Evolutionary conservation across 2,113 vertebrate species (phyloP).

Genomic region (Leptobrachium leishanense): DNA sequence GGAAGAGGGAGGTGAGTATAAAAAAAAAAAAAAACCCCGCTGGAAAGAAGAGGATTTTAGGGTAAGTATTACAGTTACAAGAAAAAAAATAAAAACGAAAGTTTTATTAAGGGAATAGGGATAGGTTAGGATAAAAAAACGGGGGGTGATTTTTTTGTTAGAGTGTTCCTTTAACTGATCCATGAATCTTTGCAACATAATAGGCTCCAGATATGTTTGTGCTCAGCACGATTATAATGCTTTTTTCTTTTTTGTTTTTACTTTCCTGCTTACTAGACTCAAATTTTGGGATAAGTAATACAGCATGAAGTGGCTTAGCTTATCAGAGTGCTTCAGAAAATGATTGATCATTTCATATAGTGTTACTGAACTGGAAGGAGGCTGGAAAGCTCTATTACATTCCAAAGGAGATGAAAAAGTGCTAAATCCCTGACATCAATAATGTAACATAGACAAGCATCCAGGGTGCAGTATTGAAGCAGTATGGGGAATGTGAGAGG

Average conservation of each 20-base stretch:
- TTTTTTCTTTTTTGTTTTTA: background rate
- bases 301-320: slow-evolving; percentile 39
- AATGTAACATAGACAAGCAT: background rate
- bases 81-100: too few relatives aligned
- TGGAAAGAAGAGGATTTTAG: too few relatives aligned
- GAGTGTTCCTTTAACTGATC: too few relatives aligned
- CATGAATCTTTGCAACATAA: slow-evolving; percentile 13
- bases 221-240: slow-evolving; percentile 9
- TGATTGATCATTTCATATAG: slow-evolving; percentile 45
- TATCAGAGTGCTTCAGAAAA: slow-evolving; percentile 46
- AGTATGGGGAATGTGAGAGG: background rate
- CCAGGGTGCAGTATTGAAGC: slow-evolving; percentile 1
- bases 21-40: too few relatives aligned
- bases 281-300: background rate
- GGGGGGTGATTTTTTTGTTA: too few relatives aligned
- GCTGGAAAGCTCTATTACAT: background rate
- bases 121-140: too few relatives aligned
- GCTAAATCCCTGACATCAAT: slow-evolving; percentile 42
- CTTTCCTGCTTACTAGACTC: background rate
- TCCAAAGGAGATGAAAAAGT: slow-evolving; percentile 32
- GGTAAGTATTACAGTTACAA: too few relatives aligned
- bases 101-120: too few relatives aligned
- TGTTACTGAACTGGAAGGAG: slow-evolving; percentile 32
- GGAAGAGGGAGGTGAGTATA: too few relatives aligned
- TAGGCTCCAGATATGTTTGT: slow-evolving; percentile 11